Percentiles rank a stretch among this genome's conserved stretches.
These are phyloP conservation scores for Branchipolynoe longqiensis DNA, from an alignment of 2,888 invertebrate genomes.

Conservation along the genomic window DNA sequence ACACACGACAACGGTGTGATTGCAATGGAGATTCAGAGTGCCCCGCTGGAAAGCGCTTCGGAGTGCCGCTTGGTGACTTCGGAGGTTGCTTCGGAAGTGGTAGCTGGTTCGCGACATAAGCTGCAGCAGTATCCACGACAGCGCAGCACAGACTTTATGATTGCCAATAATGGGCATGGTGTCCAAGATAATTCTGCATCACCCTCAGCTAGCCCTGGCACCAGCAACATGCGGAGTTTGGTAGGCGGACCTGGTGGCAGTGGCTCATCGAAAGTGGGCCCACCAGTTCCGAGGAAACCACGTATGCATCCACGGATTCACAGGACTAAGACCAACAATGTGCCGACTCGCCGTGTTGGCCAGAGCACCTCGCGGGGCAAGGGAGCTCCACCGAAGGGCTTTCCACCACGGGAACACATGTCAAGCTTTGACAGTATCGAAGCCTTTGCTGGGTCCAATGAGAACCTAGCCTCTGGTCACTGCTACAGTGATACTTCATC, in stretches of 20 bases:
- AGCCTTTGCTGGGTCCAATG: constrained; percentile 75
- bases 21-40: constrained; percentile 45
- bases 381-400: constrained; percentile 37
- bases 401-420: constrained; percentile 63
- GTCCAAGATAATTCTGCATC: constrained; percentile 59
- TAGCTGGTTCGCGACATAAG: background rate
- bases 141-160: constrained; percentile 47
- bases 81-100: background rate
- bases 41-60: background rate
- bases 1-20: constrained; percentile 10
- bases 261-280: background rate
- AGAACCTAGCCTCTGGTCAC: constrained; percentile 64
- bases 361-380: constrained; percentile 11
- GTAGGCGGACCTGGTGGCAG: background rate
- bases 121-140: constrained; percentile 55
- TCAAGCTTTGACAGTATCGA: constrained; percentile 76
- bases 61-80: background rate
- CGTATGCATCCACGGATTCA: constrained; percentile 34
- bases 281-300: constrained; percentile 35
- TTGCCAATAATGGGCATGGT: constrained; percentile 45
- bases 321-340: constrained; percentile 2
- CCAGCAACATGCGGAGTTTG: constrained; percentile 11
- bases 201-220: background rate
- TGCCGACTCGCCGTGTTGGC: background rate
- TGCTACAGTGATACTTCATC: background rate